Conservation (phyloP, 2,888 invertebrate genomes). For the Sthenelais limicola region DNA sequence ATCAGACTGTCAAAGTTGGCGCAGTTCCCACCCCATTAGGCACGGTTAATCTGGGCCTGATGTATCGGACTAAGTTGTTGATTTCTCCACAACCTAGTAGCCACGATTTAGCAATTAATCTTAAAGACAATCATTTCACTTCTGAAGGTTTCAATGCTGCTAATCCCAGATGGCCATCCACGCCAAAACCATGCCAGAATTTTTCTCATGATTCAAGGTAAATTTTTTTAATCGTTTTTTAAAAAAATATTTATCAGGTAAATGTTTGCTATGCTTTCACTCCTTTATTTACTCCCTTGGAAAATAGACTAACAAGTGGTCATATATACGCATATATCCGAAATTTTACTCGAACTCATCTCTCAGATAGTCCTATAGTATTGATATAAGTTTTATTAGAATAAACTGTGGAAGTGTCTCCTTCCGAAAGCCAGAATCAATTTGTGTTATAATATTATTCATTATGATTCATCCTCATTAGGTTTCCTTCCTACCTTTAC, state of each 20-base stretch:
- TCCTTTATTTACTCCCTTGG: no score
- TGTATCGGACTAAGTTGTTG: conserved; percentile 92
- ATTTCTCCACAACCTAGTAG: conserved; percentile 84
- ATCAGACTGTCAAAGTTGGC: conserved; percentile 86
- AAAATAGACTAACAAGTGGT: no score
- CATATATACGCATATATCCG: no score
- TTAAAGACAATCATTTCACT: conserved; percentile 93
- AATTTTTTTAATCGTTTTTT: no score
- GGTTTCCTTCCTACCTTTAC: neutral
- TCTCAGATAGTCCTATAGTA: no score
- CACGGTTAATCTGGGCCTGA: conserved; percentile 84
- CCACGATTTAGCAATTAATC: conserved; percentile 78
- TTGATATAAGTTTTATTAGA: no score
- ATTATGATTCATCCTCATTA: neutral
- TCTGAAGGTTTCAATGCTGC: conserved; percentile 77
- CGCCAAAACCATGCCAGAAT: conserved; percentile 35
- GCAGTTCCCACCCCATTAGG: conserved; percentile 90
- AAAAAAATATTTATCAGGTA: no score
- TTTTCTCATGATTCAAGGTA: conserved; percentile 33
- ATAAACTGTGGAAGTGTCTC: no score
- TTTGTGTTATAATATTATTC: no score
- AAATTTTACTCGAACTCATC: no score
- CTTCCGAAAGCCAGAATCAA: no score
- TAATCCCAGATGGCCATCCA: conserved; percentile 22
- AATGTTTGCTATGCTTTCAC: no score